Evolutionary conservation across 2,888 invertebrate genomes (phyloP), one percentile per base, ranked within the genome.

Genomic region (Tiliacea citrago): DNA sequence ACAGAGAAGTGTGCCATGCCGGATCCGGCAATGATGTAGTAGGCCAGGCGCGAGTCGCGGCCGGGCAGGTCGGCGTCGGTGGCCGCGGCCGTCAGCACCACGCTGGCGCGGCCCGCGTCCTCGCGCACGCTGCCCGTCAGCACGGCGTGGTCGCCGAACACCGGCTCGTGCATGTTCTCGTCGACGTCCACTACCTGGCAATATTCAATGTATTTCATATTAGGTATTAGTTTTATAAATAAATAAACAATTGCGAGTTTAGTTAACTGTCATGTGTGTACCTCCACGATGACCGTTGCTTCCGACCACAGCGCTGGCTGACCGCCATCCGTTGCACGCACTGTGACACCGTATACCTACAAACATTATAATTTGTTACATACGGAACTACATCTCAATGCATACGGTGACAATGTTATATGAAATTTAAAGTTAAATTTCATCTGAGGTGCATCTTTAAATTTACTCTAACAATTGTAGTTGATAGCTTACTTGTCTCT

Each of bases 1-100:
- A 99, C 98, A 87, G 98, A 97, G 97, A 99, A 99, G 86, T 98
- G 97, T 45, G 99, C 99, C 90, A 99, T 97, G 57, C 99, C 99
- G 90, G 98, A 98, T 65, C 99, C 99, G 68, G 98, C 98, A 58
- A 98, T 97, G 86, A 99, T 98, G 88, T 98, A 98, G 96, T 99
- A 99, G 73, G 97, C 97, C 76, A 99, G 97, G 86, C 98, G 97
- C 71, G 98, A 98, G 94, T 99, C 98, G 49, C 98, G 97, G 35
- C 98, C 98, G 16, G 98, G 97, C 42, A 98, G 97, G 95, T 99
- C 99, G 0, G 97, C 97, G 94, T 99, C 99, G 45, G 96, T 96
- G 21, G 99, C 99, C 35, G 97, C 97, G 61, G 99, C 97, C 81
- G 97, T 97, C 90, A 98, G 97, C 84, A 99, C 99, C 60, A 97